phyloP scores from a whole-genome alignment of 37 sponge, comb jelly and placozoan genomes.

The Tethya wilhelma region DNA sequence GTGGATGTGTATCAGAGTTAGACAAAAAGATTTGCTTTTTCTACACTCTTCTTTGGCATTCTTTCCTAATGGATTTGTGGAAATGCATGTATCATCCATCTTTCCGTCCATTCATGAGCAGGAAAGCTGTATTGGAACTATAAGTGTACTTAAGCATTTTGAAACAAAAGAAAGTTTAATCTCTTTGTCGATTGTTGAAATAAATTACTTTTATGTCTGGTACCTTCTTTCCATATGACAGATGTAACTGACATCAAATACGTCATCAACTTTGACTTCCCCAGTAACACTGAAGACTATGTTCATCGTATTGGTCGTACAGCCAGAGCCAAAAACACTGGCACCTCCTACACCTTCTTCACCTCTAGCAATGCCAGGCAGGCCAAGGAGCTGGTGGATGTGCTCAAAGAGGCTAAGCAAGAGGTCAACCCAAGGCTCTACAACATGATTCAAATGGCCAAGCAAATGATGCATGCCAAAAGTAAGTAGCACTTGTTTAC shows the following conservation, averaged over 20 bases:
- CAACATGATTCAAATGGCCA: slow-evolving; percentile 73
- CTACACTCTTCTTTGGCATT: too few relatives aligned
- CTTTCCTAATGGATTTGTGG: too few relatives aligned
- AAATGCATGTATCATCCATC: too few relatives aligned
- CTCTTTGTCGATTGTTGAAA: too few relatives aligned
- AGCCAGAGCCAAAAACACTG: slow-evolving; percentile 87
- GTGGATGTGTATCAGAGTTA: too few relatives aligned
- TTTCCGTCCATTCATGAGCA: too few relatives aligned
- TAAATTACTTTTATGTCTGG: neutral
- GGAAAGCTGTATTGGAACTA: too few relatives aligned
- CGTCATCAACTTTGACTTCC: slow-evolving; percentile 99
- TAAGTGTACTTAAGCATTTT: too few relatives aligned
- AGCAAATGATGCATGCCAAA: slow-evolving; percentile 28
- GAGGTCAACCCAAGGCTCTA: slow-evolving; percentile 68
- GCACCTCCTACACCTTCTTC: slow-evolving; percentile 97
- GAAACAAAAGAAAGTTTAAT: too few relatives aligned
- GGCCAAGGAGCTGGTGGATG: slow-evolving; percentile 84
- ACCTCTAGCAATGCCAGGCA: slow-evolving; percentile 78
- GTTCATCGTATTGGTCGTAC: slow-evolving; percentile 98
- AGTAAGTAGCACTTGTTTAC: slow-evolving; percentile 24
- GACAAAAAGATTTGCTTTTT: too few relatives aligned
- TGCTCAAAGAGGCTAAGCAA: slow-evolving; percentile 92
- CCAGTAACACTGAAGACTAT: slow-evolving; percentile 94
- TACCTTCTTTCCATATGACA: neutral
- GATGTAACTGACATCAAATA: slow-evolving; percentile 92